Percentiles rank a stretch among this genome's conserved stretches.
These are phyloP conservation scores for Podabrus alpinus DNA, from an alignment of 2,888 invertebrate genomes.

Conservation along the genomic window DNA sequence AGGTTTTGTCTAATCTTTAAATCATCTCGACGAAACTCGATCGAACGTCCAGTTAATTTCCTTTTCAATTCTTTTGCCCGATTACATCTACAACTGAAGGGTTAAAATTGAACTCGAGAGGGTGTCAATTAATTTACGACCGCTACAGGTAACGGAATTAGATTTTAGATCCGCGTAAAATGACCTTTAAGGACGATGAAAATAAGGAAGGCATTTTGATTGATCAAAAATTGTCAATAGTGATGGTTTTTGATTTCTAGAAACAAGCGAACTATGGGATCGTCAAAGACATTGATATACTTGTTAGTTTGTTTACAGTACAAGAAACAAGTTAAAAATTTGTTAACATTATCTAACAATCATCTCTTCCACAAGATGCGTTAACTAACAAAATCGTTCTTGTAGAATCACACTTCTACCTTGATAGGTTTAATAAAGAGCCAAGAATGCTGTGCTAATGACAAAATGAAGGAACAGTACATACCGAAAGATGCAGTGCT, in stretches of 20 bases:
- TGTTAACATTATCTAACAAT: constrained; percentile 20
- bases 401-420: constrained; percentile 1
- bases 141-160: not conserved
- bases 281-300: constrained; percentile 29
- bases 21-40: constrained; percentile 5
- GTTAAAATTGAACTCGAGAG: constrained; percentile 24
- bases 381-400: not conserved
- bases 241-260: constrained; percentile 5
- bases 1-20: not conserved
- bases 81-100: constrained; percentile 32
- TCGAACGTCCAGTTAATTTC: constrained; percentile 16
- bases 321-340: constrained; percentile 13
- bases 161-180: not conserved
- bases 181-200: not conserved
- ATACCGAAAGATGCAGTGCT: not conserved
- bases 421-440: not conserved
- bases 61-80: constrained; percentile 23
- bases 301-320: constrained; percentile 20
- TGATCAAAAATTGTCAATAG: not conserved
- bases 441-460: not conserved
- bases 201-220: not conserved
- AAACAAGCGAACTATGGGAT: constrained; percentile 19
- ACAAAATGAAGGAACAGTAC: not conserved
- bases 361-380: constrained; percentile 3
- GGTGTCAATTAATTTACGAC: constrained; percentile 33